Percentiles rank a stretch among this genome's conserved stretches.
Conservation (phyloP, 2,888 invertebrate genomes). For the Nephrotoma appendiculata region DNA sequence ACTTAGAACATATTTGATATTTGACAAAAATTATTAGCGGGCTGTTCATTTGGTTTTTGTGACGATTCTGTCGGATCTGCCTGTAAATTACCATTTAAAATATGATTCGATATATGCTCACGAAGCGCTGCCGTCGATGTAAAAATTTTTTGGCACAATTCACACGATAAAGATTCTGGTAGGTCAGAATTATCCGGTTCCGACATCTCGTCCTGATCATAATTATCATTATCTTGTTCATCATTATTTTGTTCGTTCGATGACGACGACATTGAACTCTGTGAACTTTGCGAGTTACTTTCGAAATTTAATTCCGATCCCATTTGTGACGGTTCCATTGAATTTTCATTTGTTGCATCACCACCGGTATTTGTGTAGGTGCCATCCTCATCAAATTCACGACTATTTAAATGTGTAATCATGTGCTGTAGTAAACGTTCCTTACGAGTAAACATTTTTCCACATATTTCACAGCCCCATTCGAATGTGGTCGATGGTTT, state of each 20-base stretch:
- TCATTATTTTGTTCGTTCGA: slow-evolving; percentile 8
- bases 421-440: slow-evolving; percentile 32
- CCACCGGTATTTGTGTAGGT: slow-evolving; percentile 13
- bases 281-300: slow-evolving; percentile 16
- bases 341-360: slow-evolving; percentile 1
- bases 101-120: slow-evolving; percentile 31
- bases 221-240: slow-evolving; percentile 9
- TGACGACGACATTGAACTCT: slow-evolving; percentile 14
- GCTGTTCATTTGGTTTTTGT: not conserved
- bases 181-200: slow-evolving; percentile 18
- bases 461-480: slow-evolving; percentile 33
- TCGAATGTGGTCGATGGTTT: slow-evolving; percentile 30
- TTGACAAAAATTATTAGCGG: not conserved
- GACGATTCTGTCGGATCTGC: not conserved
- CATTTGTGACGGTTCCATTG: not conserved
- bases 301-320: slow-evolving; percentile 14
- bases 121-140: slow-evolving; percentile 28
- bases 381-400: slow-evolving; percentile 9
- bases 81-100: slow-evolving; percentile 26
- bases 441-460: slow-evolving; percentile 29
- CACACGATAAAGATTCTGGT: slow-evolving; percentile 23
- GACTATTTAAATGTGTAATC: slow-evolving; percentile 28
- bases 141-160: slow-evolving; percentile 31
- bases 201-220: not conserved
- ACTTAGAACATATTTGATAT: slow-evolving; percentile 4